Evolutionary conservation across 2,113 vertebrate species (phyloP), one percentile per base, ranked within the genome.

Genomic region (Callionymus lyra): DNA sequence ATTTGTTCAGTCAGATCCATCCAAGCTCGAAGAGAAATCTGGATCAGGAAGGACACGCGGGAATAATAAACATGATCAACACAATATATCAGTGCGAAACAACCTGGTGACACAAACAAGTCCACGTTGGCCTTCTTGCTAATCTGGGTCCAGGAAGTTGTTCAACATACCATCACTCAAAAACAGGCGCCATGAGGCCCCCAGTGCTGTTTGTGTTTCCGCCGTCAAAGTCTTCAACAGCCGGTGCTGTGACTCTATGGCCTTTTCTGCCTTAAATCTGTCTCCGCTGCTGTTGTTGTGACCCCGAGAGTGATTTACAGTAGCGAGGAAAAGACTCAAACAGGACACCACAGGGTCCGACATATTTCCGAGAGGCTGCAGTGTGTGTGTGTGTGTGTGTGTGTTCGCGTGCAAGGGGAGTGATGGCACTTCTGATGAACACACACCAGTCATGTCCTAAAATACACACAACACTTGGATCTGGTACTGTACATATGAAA

Each of bases 181-280:
- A 58, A 32, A 27, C 41, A 55, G 19, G 8, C 48, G 32, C 66
- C 60, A 55, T 6, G 43, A 4, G 40, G 56, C 52, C 53, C 44
- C 49, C 9, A 16, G 58, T 47, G 56, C 59, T 47, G 64, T 69
- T 73, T 75, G 47, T 61, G 44, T 72, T 65, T 68, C 57, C 55
- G 65, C 63, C 5, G 49, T 64, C 63, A 55, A 39, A 47, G 61
- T 58, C 54, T 59, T 53, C 48, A 53, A 27, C 58, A 56, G 39
- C 44, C 16, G 21, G 16, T 33, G 38, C 49, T 42, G 43, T 8
- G 44, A 38, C 53, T 51, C 46, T 56, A 34, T 36, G 47, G 60
- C 47, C 33, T 17, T 48, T 54, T 17, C 46, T 51, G 58, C 50
- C 17, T 16, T 13, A 9, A 38, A 42, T 53, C 47, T 37, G 40